These are phyloP conservation scores for Trichosurus vulpecula DNA, from an alignment of 2,797 vertebrate species.

Conservation along the genomic window DNA sequence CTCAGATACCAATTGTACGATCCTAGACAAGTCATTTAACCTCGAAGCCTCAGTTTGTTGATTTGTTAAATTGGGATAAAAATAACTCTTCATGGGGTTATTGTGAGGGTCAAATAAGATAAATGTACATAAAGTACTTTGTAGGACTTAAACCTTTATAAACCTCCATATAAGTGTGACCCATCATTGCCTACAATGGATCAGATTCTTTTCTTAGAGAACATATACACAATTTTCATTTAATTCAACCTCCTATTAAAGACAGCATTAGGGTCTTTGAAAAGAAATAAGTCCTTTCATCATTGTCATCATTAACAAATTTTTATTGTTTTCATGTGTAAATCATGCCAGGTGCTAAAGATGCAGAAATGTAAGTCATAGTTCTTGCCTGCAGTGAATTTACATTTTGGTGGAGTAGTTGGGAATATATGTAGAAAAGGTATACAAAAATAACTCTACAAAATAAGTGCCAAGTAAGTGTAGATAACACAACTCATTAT, in stretches of 20 bases:
- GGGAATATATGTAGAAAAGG: background rate
- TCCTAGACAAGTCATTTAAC: background rate
- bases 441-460: background rate
- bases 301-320: background rate
- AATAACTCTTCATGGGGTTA: background rate
- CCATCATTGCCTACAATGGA: background rate
- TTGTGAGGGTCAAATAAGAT: background rate
- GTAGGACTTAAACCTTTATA: background rate
- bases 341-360: background rate
- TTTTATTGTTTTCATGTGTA: background rate
- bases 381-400: background rate
- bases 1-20: background rate
- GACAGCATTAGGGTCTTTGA: background rate
- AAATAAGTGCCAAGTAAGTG: background rate
- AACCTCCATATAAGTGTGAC: background rate
- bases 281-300: background rate
- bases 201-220: background rate
- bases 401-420: background rate
- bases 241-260: background rate
- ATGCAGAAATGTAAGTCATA: background rate
- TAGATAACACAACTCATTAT: background rate
- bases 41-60: background rate
- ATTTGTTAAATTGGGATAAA: background rate
- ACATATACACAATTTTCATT: background rate
- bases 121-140: background rate